A percentile compares a stretch with the other conserved stretches of the same genome.
These are phyloP conservation scores for Drosophila malerkotliana DNA, from an alignment of 1,140 invertebrate species.

Conservation along the genomic window DNA sequence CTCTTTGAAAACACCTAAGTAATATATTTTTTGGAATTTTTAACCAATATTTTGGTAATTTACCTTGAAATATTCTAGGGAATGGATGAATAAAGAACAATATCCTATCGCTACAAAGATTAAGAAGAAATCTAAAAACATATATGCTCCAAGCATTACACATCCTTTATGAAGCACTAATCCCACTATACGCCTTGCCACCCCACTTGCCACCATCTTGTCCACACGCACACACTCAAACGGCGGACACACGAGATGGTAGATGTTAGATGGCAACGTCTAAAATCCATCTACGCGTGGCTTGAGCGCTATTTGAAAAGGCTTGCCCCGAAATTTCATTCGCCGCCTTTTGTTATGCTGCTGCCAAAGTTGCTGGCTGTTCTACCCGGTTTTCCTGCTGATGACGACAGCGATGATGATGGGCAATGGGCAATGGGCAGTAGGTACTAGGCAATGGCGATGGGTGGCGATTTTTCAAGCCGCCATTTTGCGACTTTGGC, in stretches of 20 bases:
- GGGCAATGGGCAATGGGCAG: constrained; percentile 6
- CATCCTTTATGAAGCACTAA: not conserved
- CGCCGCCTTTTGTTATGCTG: constrained; percentile 58
- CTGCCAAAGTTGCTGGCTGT: constrained; percentile 31
- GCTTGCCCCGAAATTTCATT: constrained; percentile 64
- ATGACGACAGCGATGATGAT: constrained; percentile 17
- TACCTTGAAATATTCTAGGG: too few relatives aligned
- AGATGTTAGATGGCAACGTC: constrained; percentile 33
- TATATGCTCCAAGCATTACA: too few relatives aligned
- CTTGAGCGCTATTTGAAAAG: constrained; percentile 54
- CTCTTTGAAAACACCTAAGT: too few relatives aligned
- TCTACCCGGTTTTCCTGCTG: constrained; percentile 10
- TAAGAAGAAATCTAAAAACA: too few relatives aligned
- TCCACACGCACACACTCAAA: constrained; percentile 4
- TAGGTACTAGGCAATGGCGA: constrained; percentile 15
- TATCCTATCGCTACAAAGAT: too few relatives aligned
- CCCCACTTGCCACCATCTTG: constrained; percentile 50
- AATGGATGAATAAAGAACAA: too few relatives aligned
- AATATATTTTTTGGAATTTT: too few relatives aligned
- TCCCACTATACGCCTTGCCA: constrained; percentile 23
- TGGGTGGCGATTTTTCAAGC: constrained; percentile 66
- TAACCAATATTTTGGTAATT: too few relatives aligned
- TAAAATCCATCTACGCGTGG: constrained; percentile 57
- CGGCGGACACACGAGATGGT: constrained; percentile 16
- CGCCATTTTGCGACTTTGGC: constrained; percentile 81